phyloP scores from a whole-genome alignment of 2,888 invertebrate genomes.

The Phaedon cochleariae region DNA sequence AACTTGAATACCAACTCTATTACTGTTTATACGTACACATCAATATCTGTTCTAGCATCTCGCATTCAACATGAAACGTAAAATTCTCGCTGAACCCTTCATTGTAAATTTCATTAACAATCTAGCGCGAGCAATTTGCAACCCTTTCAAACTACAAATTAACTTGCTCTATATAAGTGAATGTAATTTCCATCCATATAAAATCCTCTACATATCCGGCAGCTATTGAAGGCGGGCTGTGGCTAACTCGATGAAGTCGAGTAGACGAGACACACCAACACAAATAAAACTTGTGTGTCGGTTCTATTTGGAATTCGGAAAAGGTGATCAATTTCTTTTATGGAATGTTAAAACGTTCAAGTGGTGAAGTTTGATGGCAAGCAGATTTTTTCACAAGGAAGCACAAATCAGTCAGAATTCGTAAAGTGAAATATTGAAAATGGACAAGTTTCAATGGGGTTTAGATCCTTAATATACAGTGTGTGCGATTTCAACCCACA shows the following conservation, averaged over 20 bases:
- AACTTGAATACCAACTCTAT: too few relatives aligned
- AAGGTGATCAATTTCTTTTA: slow-evolving; percentile 53
- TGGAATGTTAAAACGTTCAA: slow-evolving; percentile 35
- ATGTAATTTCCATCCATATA: slow-evolving; percentile 32
- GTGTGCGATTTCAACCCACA: too few relatives aligned
- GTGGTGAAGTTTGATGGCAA: slow-evolving; percentile 48
- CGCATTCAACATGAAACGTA: background rate
- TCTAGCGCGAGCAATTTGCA: slow-evolving; percentile 29
- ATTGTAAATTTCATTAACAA: slow-evolving; percentile 23
- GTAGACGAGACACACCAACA: slow-evolving; percentile 59
- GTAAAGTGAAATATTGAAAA: too few relatives aligned
- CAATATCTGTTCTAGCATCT: background rate
- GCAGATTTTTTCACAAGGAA: slow-evolving; percentile 36
- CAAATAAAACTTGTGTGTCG: slow-evolving; percentile 57
- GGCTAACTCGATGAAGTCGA: slow-evolving; percentile 58
- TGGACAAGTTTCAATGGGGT: too few relatives aligned
- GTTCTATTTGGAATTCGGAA: slow-evolving; percentile 58
- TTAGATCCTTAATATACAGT: too few relatives aligned
- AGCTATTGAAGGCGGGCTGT: slow-evolving; percentile 42
- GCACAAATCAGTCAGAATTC: background rate
- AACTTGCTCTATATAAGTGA: slow-evolving; percentile 33
- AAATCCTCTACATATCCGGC: slow-evolving; percentile 32
- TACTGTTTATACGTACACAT: too few relatives aligned
- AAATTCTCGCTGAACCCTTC: background rate
- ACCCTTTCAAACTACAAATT: slow-evolving; percentile 37